Conservation (phyloP, 2,888 invertebrate species). For the Dromius quadrimaculatus region DNA sequence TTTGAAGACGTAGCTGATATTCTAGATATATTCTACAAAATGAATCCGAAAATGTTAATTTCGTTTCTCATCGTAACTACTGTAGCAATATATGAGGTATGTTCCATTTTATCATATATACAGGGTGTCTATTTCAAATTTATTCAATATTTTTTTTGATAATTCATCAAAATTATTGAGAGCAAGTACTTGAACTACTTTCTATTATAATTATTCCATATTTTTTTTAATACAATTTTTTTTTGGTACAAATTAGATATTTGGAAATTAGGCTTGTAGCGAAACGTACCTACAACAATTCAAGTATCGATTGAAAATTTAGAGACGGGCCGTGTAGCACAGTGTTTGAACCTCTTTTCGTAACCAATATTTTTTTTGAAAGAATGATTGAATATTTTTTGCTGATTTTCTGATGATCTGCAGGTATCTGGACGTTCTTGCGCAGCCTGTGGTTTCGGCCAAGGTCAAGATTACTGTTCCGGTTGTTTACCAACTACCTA, state of each 20-base stretch:
- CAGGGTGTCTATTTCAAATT: not conserved
- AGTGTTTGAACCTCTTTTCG: too few relatives aligned
- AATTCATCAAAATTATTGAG: not conserved
- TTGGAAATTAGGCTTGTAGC: too few relatives aligned
- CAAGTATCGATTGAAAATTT: too few relatives aligned
- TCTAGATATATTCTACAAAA: slow-evolving; percentile 10
- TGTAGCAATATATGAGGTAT: slow-evolving; percentile 28
- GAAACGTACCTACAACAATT: too few relatives aligned
- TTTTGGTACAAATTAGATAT: not conserved
- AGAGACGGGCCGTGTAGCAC: too few relatives aligned
- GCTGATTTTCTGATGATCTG: not conserved
- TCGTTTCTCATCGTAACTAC: not conserved
- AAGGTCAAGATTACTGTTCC: slow-evolving; percentile 23
- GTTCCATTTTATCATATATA: not conserved
- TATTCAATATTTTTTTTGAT: not conserved
- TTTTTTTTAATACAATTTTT: not conserved
- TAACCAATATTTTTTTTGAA: not conserved
- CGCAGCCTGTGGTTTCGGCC: slow-evolving; percentile 9
- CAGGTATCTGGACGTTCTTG: slow-evolving; percentile 44
- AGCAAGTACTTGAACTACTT: too few relatives aligned
- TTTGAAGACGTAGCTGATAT: slow-evolving; percentile 28
- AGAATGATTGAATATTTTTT: not conserved
- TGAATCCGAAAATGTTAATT: slow-evolving; percentile 35
- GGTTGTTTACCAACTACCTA: not conserved
- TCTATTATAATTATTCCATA: too few relatives aligned